Evolutionary conservation across 2,888 invertebrate genomes (phyloP).

Genomic region (Macrophya annulata): DNA sequence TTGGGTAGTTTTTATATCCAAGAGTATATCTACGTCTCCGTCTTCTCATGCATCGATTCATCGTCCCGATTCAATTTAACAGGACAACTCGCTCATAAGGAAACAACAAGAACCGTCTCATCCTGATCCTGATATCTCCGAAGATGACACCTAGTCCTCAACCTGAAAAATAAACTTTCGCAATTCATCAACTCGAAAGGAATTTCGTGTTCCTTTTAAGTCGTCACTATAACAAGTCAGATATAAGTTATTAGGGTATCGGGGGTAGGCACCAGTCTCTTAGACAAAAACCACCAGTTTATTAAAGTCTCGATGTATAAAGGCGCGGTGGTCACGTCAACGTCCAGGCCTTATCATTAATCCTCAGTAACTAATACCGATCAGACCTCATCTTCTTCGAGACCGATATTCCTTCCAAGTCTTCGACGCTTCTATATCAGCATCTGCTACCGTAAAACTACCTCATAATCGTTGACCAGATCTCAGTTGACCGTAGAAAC

Average conservation of each 20-base stretch:
- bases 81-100: constrained; percentile 10
- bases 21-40: not conserved
- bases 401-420: not conserved
- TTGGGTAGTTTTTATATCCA: constrained; percentile 28
- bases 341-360: constrained; percentile 77
- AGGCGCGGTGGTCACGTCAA: constrained; percentile 74
- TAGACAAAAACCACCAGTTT: constrained; percentile 15
- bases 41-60: constrained; percentile 34
- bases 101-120: not conserved
- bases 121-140: not conserved
- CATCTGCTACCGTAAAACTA: constrained; percentile 53
- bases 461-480: constrained; percentile 31
- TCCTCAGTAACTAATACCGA: constrained; percentile 72
- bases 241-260: constrained; percentile 50
- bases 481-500: constrained; percentile 31
- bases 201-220: constrained; percentile 39
- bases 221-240: constrained; percentile 21
- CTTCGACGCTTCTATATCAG: constrained; percentile 27
- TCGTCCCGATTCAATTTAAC: not conserved
- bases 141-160: not conserved
- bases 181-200: constrained; percentile 44
- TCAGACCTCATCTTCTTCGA: constrained; percentile 62
- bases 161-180: not conserved
- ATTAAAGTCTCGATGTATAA: constrained; percentile 18
- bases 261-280: not conserved